These are phyloP conservation scores for Eristalinus sepulchralis DNA, from an alignment of 2,888 invertebrate species.

Conservation along the genomic window DNA sequence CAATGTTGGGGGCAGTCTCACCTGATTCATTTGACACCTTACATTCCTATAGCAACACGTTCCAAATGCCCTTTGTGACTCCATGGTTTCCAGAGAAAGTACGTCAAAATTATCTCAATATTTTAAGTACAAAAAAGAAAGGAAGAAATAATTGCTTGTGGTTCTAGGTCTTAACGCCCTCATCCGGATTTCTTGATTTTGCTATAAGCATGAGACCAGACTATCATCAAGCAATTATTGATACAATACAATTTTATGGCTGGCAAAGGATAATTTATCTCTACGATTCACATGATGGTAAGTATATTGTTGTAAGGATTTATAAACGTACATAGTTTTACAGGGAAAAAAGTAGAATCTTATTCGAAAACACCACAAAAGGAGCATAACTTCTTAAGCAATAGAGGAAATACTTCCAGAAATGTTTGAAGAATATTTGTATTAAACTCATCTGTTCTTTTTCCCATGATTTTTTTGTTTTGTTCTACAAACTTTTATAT, in stretches of 20 bases:
- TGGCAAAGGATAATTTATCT: constrained; percentile 91
- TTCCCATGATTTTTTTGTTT: neutral
- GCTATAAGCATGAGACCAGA: constrained; percentile 97
- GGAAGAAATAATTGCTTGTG: neutral
- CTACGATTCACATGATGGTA: constrained; percentile 90
- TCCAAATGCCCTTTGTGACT: constrained; percentile 96
- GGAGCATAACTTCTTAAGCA: no score
- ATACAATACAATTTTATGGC: constrained; percentile 94
- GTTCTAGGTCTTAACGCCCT: constrained; percentile 89
- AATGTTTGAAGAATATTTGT: neutral
- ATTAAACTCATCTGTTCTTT: constrained; percentile 7
- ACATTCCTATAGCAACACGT: constrained; percentile 96
- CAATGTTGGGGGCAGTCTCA: constrained; percentile 94
- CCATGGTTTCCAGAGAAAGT: constrained; percentile 97
- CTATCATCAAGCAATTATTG: constrained; percentile 96
- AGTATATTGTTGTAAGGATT: constrained; percentile 77
- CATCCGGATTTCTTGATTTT: constrained; percentile 93
- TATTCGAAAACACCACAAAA: neutral
- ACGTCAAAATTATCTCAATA: constrained; percentile 74
- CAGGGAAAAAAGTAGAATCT: neutral
- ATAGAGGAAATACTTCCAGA: no score
- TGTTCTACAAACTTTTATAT: neutral
- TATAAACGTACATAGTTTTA: neutral
- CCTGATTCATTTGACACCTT: constrained; percentile 97
- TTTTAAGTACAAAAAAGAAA: neutral